phyloP scores from a whole-genome alignment of 2,888 invertebrate species.

The Norana najaformis region DNA sequence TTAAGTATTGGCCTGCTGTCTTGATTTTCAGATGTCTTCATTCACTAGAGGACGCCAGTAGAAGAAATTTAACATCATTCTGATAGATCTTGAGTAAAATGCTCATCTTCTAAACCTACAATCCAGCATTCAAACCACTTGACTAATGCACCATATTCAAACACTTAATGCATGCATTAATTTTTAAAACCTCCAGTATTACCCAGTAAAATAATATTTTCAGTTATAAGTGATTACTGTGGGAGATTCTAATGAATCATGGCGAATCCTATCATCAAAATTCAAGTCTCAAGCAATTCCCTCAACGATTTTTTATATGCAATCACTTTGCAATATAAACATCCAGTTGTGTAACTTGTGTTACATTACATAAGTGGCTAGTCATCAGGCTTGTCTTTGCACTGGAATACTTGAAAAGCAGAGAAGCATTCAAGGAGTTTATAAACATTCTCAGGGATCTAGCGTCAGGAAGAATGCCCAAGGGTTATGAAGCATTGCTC shows the following conservation, averaged over 20 bases:
- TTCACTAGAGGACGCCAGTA: background rate
- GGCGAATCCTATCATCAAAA: background rate
- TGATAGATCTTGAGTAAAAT: background rate
- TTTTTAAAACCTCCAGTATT: background rate
- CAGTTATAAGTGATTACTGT: background rate
- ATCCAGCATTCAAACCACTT: background rate
- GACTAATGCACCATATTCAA: no score
- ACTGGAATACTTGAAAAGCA: background rate
- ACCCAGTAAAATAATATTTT: background rate
- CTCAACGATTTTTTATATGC: background rate
- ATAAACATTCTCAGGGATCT: background rate
- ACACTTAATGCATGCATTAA: background rate
- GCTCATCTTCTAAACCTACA: background rate
- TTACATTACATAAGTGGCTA: background rate
- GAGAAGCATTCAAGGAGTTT: background rate
- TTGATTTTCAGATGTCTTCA: background rate
- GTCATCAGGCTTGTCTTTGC: background rate
- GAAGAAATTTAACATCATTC: background rate
- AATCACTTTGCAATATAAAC: background rate
- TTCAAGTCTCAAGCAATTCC: background rate
- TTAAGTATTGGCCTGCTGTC: background rate
- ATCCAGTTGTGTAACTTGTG: background rate
- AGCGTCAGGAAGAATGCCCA: background rate
- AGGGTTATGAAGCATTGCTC: background rate
- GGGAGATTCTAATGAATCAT: background rate